A percentile compares a stretch with the other conserved stretches of the same genome.
phyloP scores from a whole-genome alignment of 2,888 invertebrate genomes.

The Luperina nickerlii region DNA sequence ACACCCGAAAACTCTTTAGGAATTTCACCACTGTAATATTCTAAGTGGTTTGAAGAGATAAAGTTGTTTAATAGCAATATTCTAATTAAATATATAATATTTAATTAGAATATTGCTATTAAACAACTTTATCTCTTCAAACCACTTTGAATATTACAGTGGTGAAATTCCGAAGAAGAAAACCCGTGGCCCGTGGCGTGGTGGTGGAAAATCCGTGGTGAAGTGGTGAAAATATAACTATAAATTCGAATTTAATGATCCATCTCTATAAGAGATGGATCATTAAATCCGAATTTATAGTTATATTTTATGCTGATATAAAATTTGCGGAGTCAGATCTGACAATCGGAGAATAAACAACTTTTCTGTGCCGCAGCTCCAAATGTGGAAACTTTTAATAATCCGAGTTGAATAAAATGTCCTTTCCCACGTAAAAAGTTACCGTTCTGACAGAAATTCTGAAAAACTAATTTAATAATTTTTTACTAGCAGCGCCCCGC shows the following conservation, averaged over 20 bases:
- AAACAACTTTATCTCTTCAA: constrained; percentile 15
- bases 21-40: constrained; percentile 13
- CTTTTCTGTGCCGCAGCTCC: background rate
- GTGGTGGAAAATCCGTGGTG: too few species aligned
- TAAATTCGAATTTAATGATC: too few species aligned
- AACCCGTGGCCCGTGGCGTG: too few species aligned
- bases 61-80: constrained; percentile 8
- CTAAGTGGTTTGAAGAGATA: constrained; percentile 2
- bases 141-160: constrained; percentile 12
- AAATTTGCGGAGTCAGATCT: background rate
- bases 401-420: constrained; percentile 2
- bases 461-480: too few species aligned
- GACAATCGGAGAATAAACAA: background rate
- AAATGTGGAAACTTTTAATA: constrained; percentile 24
- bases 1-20: constrained; percentile 10
- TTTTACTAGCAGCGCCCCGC: too few species aligned
- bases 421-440: background rate
- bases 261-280: too few species aligned
- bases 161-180: background rate
- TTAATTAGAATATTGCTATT: constrained; percentile 2
- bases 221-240: too few species aligned
- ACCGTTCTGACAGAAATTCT: background rate
- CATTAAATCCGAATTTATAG: background rate
- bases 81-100: constrained; percentile 11
- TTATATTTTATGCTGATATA: too few species aligned